Conservation (phyloP, 2,797 vertebrate genomes). For the Pitangus sulphuratus region DNA sequence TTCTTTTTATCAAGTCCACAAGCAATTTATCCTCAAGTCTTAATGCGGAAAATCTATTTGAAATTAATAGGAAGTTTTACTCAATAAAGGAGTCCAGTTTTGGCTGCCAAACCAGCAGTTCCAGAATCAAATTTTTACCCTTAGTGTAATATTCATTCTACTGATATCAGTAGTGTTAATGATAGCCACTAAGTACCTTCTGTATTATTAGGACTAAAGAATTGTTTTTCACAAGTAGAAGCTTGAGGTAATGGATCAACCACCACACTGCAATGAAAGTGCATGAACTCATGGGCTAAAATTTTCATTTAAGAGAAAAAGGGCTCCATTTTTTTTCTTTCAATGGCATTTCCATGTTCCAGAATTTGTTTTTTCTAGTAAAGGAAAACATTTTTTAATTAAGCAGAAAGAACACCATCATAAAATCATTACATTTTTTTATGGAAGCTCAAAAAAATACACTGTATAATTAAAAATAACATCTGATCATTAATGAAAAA, state of each 20-base stretch:
- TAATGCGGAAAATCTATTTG: background rate
- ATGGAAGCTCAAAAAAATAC: background rate
- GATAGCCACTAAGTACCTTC: background rate
- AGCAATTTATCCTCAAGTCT: background rate
- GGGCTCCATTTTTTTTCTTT: background rate
- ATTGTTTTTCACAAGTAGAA: background rate
- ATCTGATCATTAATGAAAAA: background rate
- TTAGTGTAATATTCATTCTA: background rate
- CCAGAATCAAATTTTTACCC: background rate
- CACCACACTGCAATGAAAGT: background rate
- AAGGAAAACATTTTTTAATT: background rate
- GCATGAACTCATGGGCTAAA: background rate
- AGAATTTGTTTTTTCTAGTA: background rate
- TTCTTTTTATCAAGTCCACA: conserved; percentile 20
- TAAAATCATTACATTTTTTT: background rate
- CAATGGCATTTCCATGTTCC: background rate
- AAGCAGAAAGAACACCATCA: background rate
- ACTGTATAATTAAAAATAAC: background rate
- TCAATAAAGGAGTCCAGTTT: background rate
- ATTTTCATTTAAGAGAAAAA: background rate
- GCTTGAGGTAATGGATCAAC: background rate
- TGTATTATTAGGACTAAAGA: background rate
- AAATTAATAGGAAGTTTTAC: background rate
- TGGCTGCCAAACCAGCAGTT: background rate
- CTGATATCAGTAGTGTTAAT: background rate